These are phyloP conservation scores for Arrhopalites spinosus DNA, from an alignment of 2,888 invertebrate genomes.

Conservation along the genomic window DNA sequence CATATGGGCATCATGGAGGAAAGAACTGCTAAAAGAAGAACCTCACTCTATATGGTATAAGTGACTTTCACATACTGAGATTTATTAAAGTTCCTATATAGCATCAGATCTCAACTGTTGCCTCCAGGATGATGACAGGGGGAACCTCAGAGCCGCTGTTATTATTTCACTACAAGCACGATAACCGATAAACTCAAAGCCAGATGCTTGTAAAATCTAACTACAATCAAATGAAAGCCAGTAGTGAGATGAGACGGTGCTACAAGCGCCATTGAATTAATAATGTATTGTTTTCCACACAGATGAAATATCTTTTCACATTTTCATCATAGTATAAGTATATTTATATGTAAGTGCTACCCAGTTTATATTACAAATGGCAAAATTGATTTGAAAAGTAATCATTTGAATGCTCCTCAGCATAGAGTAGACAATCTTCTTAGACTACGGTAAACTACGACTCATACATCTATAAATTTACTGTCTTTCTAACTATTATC, in stretches of 20 bases:
- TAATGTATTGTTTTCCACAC: too few species aligned
- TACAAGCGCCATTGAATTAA: neutral
- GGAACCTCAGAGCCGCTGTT: slow-evolving; percentile 10
- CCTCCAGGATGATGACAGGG: slow-evolving; percentile 30
- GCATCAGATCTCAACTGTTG: slow-evolving; percentile 26
- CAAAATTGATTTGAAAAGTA: neutral
- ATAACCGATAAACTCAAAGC: neutral
- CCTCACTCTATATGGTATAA: neutral
- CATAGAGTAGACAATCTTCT: neutral
- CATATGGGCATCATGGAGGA: neutral
- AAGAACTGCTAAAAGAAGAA: neutral
- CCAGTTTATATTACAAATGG: too few species aligned
- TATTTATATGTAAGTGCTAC: too few species aligned
- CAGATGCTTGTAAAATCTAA: neutral
- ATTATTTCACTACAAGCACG: slow-evolving; percentile 3
- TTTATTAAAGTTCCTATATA: neutral
- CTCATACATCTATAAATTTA: too few species aligned
- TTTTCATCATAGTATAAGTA: too few species aligned
- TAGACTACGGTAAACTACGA: too few species aligned
- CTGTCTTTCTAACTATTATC: too few species aligned
- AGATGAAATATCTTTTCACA: too few species aligned
- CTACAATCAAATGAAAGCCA: neutral
- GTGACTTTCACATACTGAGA: slow-evolving; percentile 8
- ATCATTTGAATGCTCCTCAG: neutral
- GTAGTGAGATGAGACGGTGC: neutral